Base-by-base conservation (phyloP, 2,113 vertebrate genomes). In the Serinus canaria region DNA sequence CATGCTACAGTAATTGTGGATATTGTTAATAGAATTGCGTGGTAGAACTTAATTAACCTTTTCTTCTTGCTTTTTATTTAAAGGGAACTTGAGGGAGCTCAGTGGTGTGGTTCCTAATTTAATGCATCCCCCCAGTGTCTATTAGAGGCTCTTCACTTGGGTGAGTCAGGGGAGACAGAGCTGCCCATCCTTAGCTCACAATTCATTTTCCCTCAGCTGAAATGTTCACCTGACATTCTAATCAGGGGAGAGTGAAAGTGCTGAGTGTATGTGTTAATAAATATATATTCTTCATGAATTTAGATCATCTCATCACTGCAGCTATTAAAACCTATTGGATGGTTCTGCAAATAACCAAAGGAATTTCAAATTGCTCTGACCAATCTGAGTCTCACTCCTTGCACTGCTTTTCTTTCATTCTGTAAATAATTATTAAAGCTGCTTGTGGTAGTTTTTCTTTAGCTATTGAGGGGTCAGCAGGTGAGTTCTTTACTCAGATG, bases 21-120 rank as follows among this genome's bases (percentile, higher is more conserved):
- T 89, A 67, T 79, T 92, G 78, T 82, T 96, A 95, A 91, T 63
- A 87, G 78, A 91, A 89, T 66, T 77, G 70, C 47, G 47, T 52
- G 70, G 50, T 31, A 31, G 72, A 89, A 70, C 72, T 86, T 96
- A 90, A 93, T 95, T 95, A 95, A 90, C 85, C 88, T 92, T 92
- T 87, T 88, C 28, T 82, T 96, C 75, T 83, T 88, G 78, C 46
- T 59, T 94, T 91, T 82, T 89, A 63, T 81, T 92, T 74, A 69
- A 94, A 88, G 50, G 86, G 12, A 66, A 47, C 73, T 62, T 80
- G 20, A 53, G 82, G 72, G 64, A 67, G 79, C 59, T 77, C 82
- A 64, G 0, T 93, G 92, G 28, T 0, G 2, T 93, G 47, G 50
- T 64, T 88, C 93, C 82, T 83, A 41, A 83, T 94, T 86, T 92